A percentile compares a stretch with the other conserved stretches of the same genome.
phyloP scores from a whole-genome alignment of 2,797 vertebrate genomes.

The Scolopax bukidnonensis region DNA sequence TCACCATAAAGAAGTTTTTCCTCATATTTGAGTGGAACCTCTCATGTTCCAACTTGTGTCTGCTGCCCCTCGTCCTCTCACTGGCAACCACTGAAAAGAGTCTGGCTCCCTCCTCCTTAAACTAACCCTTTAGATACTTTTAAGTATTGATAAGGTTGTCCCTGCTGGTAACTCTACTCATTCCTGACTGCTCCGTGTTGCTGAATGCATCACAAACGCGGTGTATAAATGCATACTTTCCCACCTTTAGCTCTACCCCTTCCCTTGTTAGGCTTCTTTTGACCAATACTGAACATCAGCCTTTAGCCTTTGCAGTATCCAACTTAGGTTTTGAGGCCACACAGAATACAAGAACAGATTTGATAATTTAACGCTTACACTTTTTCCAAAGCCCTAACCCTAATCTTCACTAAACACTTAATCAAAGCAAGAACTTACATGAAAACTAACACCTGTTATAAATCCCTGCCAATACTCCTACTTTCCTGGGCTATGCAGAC shows the following conservation, averaged over 20 bases:
- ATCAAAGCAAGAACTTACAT: constrained; percentile 10
- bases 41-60: too few relatives aligned
- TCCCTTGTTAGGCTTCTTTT: not conserved
- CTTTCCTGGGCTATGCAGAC: not conserved
- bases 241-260: not conserved
- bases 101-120: too few relatives aligned
- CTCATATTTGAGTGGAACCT: too few relatives aligned
- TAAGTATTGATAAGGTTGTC: too few relatives aligned
- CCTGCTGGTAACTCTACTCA: not conserved
- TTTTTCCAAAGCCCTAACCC: not conserved
- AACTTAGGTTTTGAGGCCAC: not conserved
- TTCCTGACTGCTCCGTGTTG: accelerated
- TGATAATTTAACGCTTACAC: not conserved
- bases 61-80: too few relatives aligned
- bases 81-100: too few relatives aligned
- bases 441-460: constrained; percentile 12
- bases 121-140: too few relatives aligned
- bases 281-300: not conserved
- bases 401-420: not conserved
- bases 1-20: too few relatives aligned
- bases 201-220: not conserved
- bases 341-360: not conserved
- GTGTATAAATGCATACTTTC: accelerated
- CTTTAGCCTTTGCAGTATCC: not conserved
- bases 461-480: constrained; percentile 44